phyloP scores from a whole-genome alignment of 2,797 vertebrate genomes.

The Acanthis flammea region DNA sequence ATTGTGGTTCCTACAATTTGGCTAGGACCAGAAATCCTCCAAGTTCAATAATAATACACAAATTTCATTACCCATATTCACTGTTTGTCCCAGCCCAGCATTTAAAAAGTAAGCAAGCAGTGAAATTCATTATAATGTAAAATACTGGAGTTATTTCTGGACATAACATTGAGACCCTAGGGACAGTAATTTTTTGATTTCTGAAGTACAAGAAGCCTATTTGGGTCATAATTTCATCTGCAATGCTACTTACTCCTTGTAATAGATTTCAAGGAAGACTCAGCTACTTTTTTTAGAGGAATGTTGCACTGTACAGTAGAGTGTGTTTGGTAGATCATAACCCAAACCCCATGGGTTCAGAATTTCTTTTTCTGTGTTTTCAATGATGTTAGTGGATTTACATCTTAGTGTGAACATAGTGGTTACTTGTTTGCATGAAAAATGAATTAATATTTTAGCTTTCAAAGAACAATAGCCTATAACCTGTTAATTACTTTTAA shows the following conservation, averaged over 20 bases:
- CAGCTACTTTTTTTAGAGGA: background rate
- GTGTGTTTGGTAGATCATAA: background rate
- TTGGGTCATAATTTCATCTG: background rate
- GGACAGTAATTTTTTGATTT: background rate
- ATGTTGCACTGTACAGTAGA: background rate
- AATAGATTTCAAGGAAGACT: background rate
- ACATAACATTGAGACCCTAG: background rate
- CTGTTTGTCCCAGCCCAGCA: background rate
- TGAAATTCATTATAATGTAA: constrained; percentile 18
- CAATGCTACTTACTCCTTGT: background rate
- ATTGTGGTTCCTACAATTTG: constrained; percentile 3
- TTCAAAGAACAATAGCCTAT: background rate
- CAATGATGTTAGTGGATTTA: background rate
- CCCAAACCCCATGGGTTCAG: background rate
- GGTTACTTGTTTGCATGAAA: background rate
- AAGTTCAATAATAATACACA: constrained; percentile 8
- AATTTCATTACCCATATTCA: constrained; percentile 11
- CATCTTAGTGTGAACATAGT: background rate
- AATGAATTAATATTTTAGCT: background rate
- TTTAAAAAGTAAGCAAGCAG: constrained; percentile 15
- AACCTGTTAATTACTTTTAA: background rate
- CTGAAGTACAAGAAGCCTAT: background rate
- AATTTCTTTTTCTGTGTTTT: background rate
- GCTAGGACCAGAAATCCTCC: constrained; percentile 2
- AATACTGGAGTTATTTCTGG: constrained; percentile 17